Base-by-base conservation (phyloP, 2,113 vertebrate genomes). In the Bostrychus sinensis region DNA sequence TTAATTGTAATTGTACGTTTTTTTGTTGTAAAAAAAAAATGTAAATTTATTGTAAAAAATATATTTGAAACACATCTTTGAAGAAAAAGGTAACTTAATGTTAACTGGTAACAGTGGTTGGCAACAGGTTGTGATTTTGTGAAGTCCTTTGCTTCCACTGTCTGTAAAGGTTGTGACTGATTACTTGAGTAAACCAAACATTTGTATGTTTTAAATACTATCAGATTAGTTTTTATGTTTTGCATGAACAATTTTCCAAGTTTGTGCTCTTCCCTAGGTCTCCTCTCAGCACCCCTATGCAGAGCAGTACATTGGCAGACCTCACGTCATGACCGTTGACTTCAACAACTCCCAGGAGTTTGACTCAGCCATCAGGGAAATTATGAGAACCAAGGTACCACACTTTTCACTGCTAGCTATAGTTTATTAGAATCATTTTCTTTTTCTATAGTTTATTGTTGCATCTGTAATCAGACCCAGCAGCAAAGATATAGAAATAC, bases 231-330 rank as follows among this genome's bases (percentile, higher is more conserved):
- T n/a, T n/a, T n/a, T n/a, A n/a, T n/a, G n/a, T n/a, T 25, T 25
- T 48, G 23, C 23, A 38, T 26, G 39, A 14, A 23, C 17, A 45
- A 1, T 26, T 20, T 7, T 10, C 1, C 6, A 11, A 41, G 22
- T 17, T 17, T 64, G n/a, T 28, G 7, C 69, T 12, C 14, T 64
- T 58, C 14, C 32, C 30, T 56, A 98, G 97, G 95, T 99, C 19
- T 96, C 94, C 55, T 98, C 96, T 63, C 97, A 99, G 63, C 96
- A 99, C 38, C 97, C 97, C 0, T 99, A 99, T 0, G 94, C 94
- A 0, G 96, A 98, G 72, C 93, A 95, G 76, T 96, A 98, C 89
- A 96, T 99, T 0, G 96, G 97, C 65, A 94, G 90, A 70, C 97
- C 97, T 0, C 95, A 98, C 0, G 97, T 98, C 72, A 94, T 96